Evolutionary conservation across 2,888 invertebrate genomes (phyloP).

Genomic region (Amphipoea oculea): DNA sequence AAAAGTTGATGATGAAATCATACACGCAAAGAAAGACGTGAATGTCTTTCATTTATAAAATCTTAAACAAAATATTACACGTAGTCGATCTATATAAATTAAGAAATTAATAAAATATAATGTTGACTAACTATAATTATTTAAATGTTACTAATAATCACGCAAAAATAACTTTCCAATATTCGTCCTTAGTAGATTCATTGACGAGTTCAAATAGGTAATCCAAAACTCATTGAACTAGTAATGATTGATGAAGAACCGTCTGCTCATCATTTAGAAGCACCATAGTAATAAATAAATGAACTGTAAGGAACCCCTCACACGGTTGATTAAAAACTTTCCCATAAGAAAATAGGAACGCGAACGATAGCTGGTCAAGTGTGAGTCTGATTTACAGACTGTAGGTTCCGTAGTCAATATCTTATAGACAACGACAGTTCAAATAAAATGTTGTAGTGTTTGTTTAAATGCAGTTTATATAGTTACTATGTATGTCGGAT

Average conservation of each 20-base stretch:
- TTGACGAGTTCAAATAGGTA: slow-evolving; percentile 12
- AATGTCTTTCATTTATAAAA: not conserved
- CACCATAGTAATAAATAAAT: slow-evolving; percentile 39
- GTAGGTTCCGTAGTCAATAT: not conserved
- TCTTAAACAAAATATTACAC: not conserved
- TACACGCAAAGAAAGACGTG: not conserved
- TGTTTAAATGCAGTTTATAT: not conserved
- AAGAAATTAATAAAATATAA: not conserved
- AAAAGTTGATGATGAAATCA: not conserved
- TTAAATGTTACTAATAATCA: not conserved
- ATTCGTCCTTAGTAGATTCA: not conserved
- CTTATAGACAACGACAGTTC: not conserved
- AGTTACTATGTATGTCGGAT: not conserved
- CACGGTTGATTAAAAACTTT: slow-evolving; percentile 51
- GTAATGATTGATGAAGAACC: slow-evolving; percentile 34
- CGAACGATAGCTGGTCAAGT: not conserved
- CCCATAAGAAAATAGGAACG: slow-evolving; percentile 37
- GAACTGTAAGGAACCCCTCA: slow-evolving; percentile 40
- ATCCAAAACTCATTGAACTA: slow-evolving; percentile 13
- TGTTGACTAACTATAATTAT: not conserved
- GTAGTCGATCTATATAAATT: not conserved
- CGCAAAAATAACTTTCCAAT: slow-evolving; percentile 3
- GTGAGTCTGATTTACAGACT: not conserved
- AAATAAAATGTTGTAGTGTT: not conserved
- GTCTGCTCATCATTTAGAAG: slow-evolving; percentile 23